Evolutionary conservation across 1,140 invertebrate species (phyloP).

Genomic region (Subanguina moxae): DNA sequence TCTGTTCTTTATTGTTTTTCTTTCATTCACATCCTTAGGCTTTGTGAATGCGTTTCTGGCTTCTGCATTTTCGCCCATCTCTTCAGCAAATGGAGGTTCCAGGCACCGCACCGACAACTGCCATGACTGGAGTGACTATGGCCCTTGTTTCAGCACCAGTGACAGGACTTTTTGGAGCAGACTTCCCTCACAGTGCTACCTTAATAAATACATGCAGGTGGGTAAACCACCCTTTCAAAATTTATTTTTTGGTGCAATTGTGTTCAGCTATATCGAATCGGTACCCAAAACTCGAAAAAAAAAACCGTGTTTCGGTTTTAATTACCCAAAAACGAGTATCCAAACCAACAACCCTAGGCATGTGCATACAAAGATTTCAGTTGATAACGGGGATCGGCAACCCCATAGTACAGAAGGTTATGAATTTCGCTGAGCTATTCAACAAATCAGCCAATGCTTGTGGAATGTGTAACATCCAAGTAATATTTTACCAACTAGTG

Average conservation of each 20-base stretch:
- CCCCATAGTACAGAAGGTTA: constrained; percentile 46
- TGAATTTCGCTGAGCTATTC: constrained; percentile 48
- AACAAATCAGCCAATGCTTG: constrained; percentile 50
- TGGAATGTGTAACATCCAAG: constrained; percentile 50
- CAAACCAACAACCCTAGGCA: too few species aligned
- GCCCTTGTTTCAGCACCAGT: constrained; percentile 45
- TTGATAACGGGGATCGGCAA: constrained; percentile 46
- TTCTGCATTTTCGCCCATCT: constrained; percentile 46
- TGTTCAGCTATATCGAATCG: too few species aligned
- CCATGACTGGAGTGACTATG: constrained; percentile 46
- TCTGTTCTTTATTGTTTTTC: too few species aligned
- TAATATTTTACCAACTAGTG: too few species aligned
- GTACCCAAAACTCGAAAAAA: too few species aligned
- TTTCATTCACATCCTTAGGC: too few species aligned
- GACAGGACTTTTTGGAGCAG: constrained; percentile 43
- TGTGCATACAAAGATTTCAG: too few species aligned
- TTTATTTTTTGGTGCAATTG: too few species aligned
- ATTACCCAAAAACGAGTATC: too few species aligned
- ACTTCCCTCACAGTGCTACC: constrained; percentile 42
- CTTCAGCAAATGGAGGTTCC: constrained; percentile 25
- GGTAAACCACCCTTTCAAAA: too few species aligned
- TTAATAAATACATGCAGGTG: constrained; percentile 45
- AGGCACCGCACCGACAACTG: constrained; percentile 20
- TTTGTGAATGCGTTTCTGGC: constrained; percentile 34
- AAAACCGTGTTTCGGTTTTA: too few species aligned